Base-by-base conservation (phyloP, 2,888 invertebrate genomes). In the Laspeyria flexula region DNA sequence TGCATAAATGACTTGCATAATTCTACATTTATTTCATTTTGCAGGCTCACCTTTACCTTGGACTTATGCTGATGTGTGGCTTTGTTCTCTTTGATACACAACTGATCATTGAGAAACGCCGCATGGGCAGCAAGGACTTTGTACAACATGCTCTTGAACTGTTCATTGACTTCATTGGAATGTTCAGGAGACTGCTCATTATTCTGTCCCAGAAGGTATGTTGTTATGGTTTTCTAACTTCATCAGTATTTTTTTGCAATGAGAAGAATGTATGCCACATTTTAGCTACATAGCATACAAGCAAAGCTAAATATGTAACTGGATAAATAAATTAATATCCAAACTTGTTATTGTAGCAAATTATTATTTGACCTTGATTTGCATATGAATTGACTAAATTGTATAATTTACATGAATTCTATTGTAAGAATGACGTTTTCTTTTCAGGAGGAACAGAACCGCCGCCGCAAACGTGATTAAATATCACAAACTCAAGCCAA, bases 1-100 rank as follows among this genome's bases (percentile, higher is more conserved):
- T n/a, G n/a, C n/a, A n/a, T n/a, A n/a, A n/a, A n/a, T n/a, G n/a
- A n/a, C n/a, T n/a, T n/a, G n/a, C n/a, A n/a, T 16, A n/a, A 12
- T 10, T 11, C 13, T 0, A 11, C 11, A 21, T 30, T 21, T 11
- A 1, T 9, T 15, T 1, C 16, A 27, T 23, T 34, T 77, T 81
- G 34, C 74, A 98, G 95, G 87, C 94, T 55, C 96, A 98, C 77
- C 91, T 99, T 43, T 99, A 99, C 84, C 85, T 97, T 65, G 99
- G 99, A 56, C 93, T 99, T 43, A 93, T 96, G 67, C 93, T 98
- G 35, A 98, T 99, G 96, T 98, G 98, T 80, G 98, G 96, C 50
- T 99, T 99, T 88, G 96, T 99, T 10, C 93, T 99, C 60, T 99
- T 97, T 78, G 99, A 99, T 87, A 99, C 99, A n/a, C 99, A 99